Percentiles rank a stretch among this genome's conserved stretches.
Evolutionary conservation across 2,888 invertebrate species (phyloP).

Genomic region (Hirtodrosophila trivittata): DNA sequence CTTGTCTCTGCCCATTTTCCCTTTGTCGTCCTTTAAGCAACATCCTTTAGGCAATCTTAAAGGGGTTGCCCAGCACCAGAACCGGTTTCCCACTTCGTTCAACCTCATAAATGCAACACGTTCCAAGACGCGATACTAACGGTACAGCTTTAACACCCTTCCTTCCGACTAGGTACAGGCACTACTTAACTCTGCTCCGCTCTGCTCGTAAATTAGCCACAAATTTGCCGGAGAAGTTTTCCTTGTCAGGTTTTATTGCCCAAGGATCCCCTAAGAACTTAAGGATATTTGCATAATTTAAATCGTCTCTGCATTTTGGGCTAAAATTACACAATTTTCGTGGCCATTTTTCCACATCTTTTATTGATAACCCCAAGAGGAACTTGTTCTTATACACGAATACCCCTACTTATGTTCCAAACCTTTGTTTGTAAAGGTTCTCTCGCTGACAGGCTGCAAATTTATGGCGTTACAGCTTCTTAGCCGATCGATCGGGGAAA

Average conservation of each 20-base stretch:
- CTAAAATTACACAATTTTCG: conserved; percentile 59
- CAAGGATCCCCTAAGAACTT: not conserved
- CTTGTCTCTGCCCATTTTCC: conserved; percentile 64
- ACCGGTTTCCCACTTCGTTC: conserved; percentile 60
- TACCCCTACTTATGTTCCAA: not conserved
- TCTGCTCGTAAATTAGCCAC: conserved; percentile 76
- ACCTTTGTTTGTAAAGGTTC: conserved; percentile 2
- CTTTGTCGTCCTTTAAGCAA: conserved; percentile 34
- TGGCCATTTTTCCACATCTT: conserved; percentile 42
- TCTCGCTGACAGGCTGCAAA: conserved; percentile 39
- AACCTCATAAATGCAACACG: conserved; percentile 68
- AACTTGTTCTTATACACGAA: conserved; percentile 45
- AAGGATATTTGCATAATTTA: conserved; percentile 42
- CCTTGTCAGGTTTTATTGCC: conserved; percentile 24
- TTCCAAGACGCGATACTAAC: conserved; percentile 46
- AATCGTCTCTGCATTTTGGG: conserved; percentile 40
- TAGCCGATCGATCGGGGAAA: conserved; percentile 44
- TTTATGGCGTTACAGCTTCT: conserved; percentile 59
- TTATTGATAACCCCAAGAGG: conserved; percentile 23
- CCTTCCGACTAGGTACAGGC: conserved; percentile 26
- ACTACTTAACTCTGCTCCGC: too few species aligned
- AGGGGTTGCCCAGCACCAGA: conserved; percentile 33
- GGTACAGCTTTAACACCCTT: not conserved
- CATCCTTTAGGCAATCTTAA: conserved; percentile 24
- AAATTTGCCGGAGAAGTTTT: conserved; percentile 74